phyloP scores from a whole-genome alignment of 1,140 invertebrate species.

The Macrobrachium nipponense region DNA sequence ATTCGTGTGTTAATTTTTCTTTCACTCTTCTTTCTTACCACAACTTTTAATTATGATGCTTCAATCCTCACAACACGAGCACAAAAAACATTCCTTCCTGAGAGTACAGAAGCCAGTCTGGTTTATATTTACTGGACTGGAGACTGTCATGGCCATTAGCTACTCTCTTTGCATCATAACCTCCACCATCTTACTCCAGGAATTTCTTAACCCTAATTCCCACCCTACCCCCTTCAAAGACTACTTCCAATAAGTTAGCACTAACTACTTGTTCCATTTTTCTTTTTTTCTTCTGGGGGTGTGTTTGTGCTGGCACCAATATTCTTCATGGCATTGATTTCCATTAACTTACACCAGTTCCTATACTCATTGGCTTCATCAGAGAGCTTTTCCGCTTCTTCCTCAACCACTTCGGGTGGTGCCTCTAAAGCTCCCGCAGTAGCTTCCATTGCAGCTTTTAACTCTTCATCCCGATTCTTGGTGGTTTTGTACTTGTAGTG shows the following conservation, averaged over 20 bases:
- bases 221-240: background rate
- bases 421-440: slow-evolving; percentile 55
- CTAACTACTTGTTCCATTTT: slow-evolving; percentile 38
- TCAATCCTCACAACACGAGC: slow-evolving; percentile 25
- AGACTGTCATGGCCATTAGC: slow-evolving; percentile 34
- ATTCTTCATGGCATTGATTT: slow-evolving; percentile 64
- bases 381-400: slow-evolving; percentile 60
- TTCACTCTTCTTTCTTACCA: slow-evolving; percentile 33
- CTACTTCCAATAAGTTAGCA: slow-evolving; percentile 26
- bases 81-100: slow-evolving; percentile 53
- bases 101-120: slow-evolving; percentile 48
- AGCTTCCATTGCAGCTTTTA: slow-evolving; percentile 62
- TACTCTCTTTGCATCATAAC: background rate
- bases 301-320: slow-evolving; percentile 45
- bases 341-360: slow-evolving; percentile 64
- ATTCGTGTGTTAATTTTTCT: slow-evolving; percentile 23
- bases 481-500: slow-evolving; percentile 64
- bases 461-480: slow-evolving; percentile 63
- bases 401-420: slow-evolving; percentile 37
- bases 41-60: slow-evolving; percentile 8
- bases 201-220: too few species aligned
- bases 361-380: slow-evolving; percentile 64
- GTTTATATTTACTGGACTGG: slow-evolving; percentile 34
- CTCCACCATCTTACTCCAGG: too few species aligned
- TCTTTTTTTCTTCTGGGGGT: slow-evolving; percentile 52